Evolutionary conservation across 2,888 invertebrate species (phyloP).

Genomic region (Zootermopsis nevadensis): DNA sequence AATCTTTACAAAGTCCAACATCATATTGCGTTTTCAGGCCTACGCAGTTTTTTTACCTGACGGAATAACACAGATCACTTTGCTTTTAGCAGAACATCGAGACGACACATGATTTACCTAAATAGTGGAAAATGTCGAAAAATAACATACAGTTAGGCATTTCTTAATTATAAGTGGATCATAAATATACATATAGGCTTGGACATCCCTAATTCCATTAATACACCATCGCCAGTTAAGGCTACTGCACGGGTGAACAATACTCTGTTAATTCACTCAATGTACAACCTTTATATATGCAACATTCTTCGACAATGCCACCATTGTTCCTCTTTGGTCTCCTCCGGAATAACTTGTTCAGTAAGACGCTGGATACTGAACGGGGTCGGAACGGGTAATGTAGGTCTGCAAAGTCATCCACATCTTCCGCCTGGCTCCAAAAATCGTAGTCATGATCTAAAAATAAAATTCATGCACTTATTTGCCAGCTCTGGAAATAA

Average conservation of each 20-base stretch:
- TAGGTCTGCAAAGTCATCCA: neutral
- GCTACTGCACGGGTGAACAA: neutral
- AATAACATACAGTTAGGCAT: too few species aligned
- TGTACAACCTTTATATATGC: conserved; percentile 17
- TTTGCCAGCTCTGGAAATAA: neutral
- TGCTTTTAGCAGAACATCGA: too few species aligned
- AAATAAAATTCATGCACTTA: neutral
- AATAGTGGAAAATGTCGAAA: neutral
- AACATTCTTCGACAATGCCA: conserved; percentile 19
- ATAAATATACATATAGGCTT: neutral
- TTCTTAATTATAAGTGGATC: neutral
- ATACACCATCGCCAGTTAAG: neutral
- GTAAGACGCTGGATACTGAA: neutral
- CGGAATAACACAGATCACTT: too few species aligned
- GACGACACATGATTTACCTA: neutral
- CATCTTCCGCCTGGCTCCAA: neutral
- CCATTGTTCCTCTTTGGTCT: neutral
- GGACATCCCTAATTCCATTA: neutral
- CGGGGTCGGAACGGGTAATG: conserved; percentile 40
- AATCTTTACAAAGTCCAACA: too few species aligned
- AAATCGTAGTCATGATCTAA: neutral
- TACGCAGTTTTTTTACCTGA: too few species aligned
- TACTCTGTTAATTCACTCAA: neutral
- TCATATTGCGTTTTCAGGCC: too few species aligned
- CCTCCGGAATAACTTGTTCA: neutral